Conservation (phyloP, 2,113 vertebrate genomes). For the Micromys minutus region DNA sequence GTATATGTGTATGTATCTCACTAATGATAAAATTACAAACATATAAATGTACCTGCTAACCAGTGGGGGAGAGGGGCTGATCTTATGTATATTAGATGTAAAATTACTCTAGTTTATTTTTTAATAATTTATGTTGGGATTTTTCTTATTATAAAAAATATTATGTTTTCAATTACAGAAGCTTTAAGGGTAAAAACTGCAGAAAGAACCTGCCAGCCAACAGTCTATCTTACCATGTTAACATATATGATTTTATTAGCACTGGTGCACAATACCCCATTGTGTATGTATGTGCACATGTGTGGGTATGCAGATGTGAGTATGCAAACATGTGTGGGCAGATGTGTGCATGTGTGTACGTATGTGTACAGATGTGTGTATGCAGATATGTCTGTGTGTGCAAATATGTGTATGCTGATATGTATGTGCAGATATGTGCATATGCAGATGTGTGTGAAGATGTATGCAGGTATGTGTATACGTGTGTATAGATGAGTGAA, state of each 20-base stretch:
- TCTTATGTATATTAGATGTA: not conserved
- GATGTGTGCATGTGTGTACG: not conserved
- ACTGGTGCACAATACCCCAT: not conserved
- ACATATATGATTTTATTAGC: not conserved
- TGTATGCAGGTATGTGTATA: not conserved
- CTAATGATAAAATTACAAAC: not conserved
- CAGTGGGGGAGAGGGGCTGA: not conserved
- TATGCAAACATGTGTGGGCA: too few relatives aligned
- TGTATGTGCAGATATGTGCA: too few relatives aligned
- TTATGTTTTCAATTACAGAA: constrained; percentile 46
- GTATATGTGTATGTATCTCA: not conserved
- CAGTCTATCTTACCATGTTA: not conserved
- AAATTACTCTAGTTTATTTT: constrained; percentile 12
- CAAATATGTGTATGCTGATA: not conserved
- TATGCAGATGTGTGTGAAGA: not conserved
- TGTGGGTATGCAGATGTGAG: too few relatives aligned
- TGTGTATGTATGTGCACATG: not conserved
- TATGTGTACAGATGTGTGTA: not conserved
- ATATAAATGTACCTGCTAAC: not conserved
- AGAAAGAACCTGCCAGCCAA: not conserved
- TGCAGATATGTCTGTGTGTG: not conserved
- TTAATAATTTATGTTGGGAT: not conserved
- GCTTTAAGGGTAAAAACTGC: not conserved
- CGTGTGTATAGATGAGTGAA: not conserved
- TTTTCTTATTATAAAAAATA: constrained; percentile 36